These are phyloP conservation scores for Araneus ventricosus DNA, from an alignment of 1,140 invertebrate genomes.

Conservation along the genomic window DNA sequence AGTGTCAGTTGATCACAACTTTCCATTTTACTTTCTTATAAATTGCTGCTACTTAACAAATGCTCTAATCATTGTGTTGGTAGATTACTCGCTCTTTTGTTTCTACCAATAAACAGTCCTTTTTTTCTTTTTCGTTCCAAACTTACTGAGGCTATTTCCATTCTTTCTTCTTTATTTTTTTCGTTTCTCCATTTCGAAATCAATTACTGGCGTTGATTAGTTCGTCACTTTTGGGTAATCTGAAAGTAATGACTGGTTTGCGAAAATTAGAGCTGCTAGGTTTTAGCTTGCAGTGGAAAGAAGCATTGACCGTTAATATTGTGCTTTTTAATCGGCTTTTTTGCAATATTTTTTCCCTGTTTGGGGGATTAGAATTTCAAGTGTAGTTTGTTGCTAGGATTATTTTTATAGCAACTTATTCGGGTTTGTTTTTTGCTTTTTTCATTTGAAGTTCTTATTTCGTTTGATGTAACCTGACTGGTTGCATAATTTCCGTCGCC, in stretches of 20 bases:
- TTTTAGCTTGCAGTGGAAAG: slow-evolving; percentile 14
- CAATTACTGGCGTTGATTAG: slow-evolving; percentile 69
- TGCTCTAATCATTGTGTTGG: slow-evolving; percentile 60
- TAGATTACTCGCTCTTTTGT: slow-evolving; percentile 62
- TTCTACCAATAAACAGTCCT: slow-evolving; percentile 41
- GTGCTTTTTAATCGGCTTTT: slow-evolving; percentile 46
- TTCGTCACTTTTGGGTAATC: slow-evolving; percentile 57
- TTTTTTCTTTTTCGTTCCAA: slow-evolving; percentile 7
- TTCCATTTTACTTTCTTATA: slow-evolving; percentile 66
- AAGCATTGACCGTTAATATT: slow-evolving; percentile 46
- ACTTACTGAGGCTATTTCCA: slow-evolving; percentile 11
- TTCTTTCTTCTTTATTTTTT: slow-evolving; percentile 40
- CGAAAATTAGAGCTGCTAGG: slow-evolving; percentile 26
- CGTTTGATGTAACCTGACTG: slow-evolving; percentile 1
- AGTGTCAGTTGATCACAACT: slow-evolving; percentile 64
- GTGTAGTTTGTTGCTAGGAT: slow-evolving; percentile 36
- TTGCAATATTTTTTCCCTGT: not conserved
- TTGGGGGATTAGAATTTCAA: slow-evolving; percentile 47
- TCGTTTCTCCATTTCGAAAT: slow-evolving; percentile 40
- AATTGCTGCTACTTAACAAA: slow-evolving; percentile 66
- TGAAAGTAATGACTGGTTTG: slow-evolving; percentile 64
- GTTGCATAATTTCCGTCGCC: not conserved
- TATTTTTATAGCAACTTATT: slow-evolving; percentile 15
- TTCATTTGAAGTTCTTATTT: not conserved
- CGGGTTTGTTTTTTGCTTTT: not conserved